Conservation (phyloP, 2,113 vertebrate species). For the Oncorhynchus masou region DNA sequence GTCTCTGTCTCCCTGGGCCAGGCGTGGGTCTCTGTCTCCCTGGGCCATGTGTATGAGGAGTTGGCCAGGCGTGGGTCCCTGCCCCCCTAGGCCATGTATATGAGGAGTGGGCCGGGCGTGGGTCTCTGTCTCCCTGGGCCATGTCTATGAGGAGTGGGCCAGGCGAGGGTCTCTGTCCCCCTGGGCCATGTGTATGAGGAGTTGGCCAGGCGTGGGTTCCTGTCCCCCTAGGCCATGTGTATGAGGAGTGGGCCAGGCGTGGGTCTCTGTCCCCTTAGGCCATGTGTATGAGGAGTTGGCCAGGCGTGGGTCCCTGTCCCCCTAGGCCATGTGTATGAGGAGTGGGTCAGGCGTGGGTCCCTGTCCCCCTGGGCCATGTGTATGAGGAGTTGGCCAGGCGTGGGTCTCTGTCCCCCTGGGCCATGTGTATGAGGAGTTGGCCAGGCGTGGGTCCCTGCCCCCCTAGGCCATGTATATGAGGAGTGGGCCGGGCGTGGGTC, state of each 20-base stretch:
- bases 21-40: no score
- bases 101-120: no score
- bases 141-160: no score
- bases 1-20: no score
- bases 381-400: neutral
- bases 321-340: conserved; percentile 10
- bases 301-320: neutral
- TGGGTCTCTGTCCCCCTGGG: neutral
- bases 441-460: neutral
- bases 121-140: no score
- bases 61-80: no score
- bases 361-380: neutral
- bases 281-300: conserved; percentile 10
- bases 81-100: no score
- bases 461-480: conserved; percentile 7
- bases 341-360: neutral
- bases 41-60: no score
- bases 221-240: neutral
- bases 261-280: neutral
- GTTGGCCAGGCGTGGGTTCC: neutral
- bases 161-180: no score
- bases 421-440: no score
- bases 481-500: neutral
- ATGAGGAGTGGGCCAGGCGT: neutral
- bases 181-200: no score